These are phyloP conservation scores for Danionella dracula DNA, from an alignment of 2,797 vertebrate genomes.

Conservation along the genomic window DNA sequence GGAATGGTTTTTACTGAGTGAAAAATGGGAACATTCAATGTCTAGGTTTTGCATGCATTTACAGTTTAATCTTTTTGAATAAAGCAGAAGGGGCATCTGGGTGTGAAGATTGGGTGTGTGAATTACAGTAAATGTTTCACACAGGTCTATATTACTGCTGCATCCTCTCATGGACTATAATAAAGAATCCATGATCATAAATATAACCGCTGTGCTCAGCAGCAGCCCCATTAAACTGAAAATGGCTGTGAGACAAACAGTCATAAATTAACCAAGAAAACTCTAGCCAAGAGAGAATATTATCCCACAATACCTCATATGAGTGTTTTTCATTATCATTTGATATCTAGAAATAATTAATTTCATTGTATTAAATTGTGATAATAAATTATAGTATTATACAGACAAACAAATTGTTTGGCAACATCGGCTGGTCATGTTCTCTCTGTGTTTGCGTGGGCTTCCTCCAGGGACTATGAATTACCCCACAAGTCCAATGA, in stretches of 20 bases:
- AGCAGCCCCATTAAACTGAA: conserved; percentile 24
- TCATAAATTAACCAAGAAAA: neutral
- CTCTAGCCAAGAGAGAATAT: neutral
- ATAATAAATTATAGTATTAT: too few species aligned
- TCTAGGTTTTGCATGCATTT: neutral
- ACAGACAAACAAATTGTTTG: too few species aligned
- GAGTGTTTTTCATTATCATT: neutral
- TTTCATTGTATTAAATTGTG: too few species aligned
- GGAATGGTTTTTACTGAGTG: conserved; percentile 7
- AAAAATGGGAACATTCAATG: neutral
- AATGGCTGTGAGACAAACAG: conserved; percentile 5
- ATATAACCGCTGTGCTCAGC: conserved; percentile 36
- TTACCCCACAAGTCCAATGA: too few species aligned
- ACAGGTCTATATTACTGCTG: neutral
- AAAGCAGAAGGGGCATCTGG: neutral
- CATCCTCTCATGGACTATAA: conserved; percentile 4
- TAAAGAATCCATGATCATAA: conserved; percentile 4
- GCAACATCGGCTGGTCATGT: too few species aligned
- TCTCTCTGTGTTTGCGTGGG: too few species aligned
- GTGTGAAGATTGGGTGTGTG: neutral
- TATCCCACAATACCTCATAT: neutral
- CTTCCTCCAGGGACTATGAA: too few species aligned
- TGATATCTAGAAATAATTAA: neutral
- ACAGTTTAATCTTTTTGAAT: neutral
- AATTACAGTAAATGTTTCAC: conserved; percentile 9